Evolutionary conservation across 2,797 vertebrate genomes (phyloP).

Genomic region (Micropoecilia bifurca): DNA sequence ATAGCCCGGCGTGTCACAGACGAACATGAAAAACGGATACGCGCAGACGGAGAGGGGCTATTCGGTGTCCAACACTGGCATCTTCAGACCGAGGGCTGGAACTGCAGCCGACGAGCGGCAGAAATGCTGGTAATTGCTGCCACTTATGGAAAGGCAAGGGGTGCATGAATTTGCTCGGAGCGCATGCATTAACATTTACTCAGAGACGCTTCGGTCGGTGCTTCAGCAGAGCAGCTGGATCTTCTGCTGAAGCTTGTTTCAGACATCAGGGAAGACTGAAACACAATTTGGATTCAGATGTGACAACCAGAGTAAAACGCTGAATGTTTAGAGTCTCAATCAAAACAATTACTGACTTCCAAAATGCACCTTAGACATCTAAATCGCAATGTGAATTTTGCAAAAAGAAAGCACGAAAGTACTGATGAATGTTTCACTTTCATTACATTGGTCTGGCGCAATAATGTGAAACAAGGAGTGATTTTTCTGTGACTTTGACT

Average conservation of each 20-base stretch:
- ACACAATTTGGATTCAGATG: not conserved
- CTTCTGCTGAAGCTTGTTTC: not conserved
- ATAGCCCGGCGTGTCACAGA: not conserved
- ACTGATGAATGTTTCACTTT: not conserved
- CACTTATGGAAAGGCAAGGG: constrained; percentile 65
- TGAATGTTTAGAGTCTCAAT: not conserved
- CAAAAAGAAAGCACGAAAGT: not conserved
- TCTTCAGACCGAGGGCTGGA: constrained; percentile 72
- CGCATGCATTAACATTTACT: constrained; percentile 76
- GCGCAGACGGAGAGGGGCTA: constrained; percentile 23
- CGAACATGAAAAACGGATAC: not conserved
- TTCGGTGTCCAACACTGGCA: constrained; percentile 84
- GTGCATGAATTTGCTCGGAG: constrained; percentile 60
- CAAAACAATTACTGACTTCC: not conserved
- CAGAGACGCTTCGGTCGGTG: constrained; percentile 19
- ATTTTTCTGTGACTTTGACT: not conserved
- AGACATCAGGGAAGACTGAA: not conserved
- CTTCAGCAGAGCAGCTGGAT: constrained; percentile 21
- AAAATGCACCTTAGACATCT: not conserved
- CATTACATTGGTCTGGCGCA: not conserved
- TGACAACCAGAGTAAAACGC: not conserved
- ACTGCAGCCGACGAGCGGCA: constrained; percentile 11
- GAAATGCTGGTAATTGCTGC: constrained; percentile 64
- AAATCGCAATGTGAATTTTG: not conserved
- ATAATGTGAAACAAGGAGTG: not conserved